Conservation (phyloP, 2,113 vertebrate genomes). For the Nothocercus julius region DNA sequence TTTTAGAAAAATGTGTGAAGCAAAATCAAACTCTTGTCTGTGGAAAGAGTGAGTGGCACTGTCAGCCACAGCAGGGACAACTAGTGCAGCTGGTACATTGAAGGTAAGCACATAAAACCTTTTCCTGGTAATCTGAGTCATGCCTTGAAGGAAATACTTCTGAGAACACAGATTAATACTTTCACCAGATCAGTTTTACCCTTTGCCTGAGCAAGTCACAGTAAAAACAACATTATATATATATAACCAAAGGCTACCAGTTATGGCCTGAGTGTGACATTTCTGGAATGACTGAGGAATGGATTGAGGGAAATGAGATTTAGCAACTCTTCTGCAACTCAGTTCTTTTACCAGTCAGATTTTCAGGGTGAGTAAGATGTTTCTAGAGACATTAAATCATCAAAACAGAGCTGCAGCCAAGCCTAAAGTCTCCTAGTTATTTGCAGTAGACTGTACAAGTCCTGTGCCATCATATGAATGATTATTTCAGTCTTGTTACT, state of each 20-base stretch:
- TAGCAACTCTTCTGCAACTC: background rate
- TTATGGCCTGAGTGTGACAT: background rate
- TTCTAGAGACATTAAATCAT: background rate
- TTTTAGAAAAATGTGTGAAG: background rate
- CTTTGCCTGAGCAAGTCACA: background rate
- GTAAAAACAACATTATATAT: background rate
- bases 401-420: background rate
- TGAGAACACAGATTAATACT: background rate
- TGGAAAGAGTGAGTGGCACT: background rate
- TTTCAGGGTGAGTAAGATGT: background rate
- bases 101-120: background rate
- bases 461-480: background rate
- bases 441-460: background rate
- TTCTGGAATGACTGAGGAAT: background rate
- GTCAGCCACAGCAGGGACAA: background rate
- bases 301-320: background rate
- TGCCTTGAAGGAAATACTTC: background rate
- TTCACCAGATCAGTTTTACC: background rate
- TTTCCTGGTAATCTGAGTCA: background rate
- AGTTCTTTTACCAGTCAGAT: background rate
- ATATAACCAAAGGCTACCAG: background rate
- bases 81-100: background rate
- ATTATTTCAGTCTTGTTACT: background rate
- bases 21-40: background rate
- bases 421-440: background rate